Evolutionary conservation across 2,113 vertebrate genomes (phyloP).

Genomic region (Struthio camelus): DNA sequence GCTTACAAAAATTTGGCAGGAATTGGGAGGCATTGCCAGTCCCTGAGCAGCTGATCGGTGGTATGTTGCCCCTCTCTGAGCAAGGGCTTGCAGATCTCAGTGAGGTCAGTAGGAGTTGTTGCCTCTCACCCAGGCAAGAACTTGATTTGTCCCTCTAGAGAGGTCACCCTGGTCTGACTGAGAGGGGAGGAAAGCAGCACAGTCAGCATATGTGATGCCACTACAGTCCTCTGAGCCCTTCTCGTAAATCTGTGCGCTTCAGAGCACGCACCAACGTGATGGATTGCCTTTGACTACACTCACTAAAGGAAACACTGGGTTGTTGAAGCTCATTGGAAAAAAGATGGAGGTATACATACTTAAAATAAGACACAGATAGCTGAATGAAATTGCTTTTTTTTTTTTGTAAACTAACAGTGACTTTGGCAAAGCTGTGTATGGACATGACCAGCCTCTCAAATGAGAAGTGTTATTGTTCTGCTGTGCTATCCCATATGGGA

Average conservation of each 20-base stretch:
- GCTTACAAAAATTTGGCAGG: neutral
- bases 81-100: neutral
- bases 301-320: neutral
- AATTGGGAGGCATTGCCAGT: neutral
- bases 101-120: rapidly evolving
- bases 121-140: neutral
- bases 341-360: rapidly evolving
- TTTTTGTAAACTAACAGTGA: neutral
- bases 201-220: neutral
- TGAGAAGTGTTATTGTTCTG: neutral
- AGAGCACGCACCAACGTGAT: neutral
- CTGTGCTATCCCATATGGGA: neutral
- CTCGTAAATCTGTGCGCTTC: neutral
- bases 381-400: neutral
- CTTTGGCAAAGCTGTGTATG: rapidly evolving
- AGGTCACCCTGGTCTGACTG: rapidly evolving
- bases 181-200: neutral
- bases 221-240: neutral
- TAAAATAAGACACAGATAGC: neutral
- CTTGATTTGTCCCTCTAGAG: neutral
- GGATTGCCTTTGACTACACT: neutral
- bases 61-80: neutral
- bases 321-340: neutral
- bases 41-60: neutral
- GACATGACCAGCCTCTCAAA: neutral